Evolutionary conservation across 2,797 vertebrate genomes (phyloP).

Genomic region (Lates japonicus): DNA sequence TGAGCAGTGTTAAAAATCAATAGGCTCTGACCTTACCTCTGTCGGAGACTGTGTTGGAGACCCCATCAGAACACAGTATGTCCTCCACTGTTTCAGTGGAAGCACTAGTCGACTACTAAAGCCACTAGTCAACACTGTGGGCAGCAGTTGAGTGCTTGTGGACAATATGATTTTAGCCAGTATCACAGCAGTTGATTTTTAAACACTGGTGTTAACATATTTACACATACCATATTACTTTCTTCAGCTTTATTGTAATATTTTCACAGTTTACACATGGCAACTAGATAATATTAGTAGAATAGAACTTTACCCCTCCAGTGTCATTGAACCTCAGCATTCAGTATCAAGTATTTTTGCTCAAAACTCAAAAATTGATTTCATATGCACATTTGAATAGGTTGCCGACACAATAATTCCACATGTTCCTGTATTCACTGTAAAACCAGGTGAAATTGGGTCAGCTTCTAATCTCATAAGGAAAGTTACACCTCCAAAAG

Average conservation of each 20-base stretch:
- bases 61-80: slow-evolving; percentile 71
- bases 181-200: slow-evolving; percentile 16
- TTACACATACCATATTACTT: neutral
- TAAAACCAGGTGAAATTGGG: slow-evolving; percentile 56
- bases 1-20: slow-evolving; percentile 82
- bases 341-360: slow-evolving; percentile 29
- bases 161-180: slow-evolving; percentile 1
- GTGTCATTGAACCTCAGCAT: neutral
- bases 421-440: neutral
- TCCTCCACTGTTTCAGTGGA: slow-evolving; percentile 56
- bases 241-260: neutral
- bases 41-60: slow-evolving; percentile 76
- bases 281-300: neutral
- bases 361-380: slow-evolving; percentile 9
- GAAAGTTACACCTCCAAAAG: slow-evolving; percentile 57
- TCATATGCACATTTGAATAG: slow-evolving; percentile 8
- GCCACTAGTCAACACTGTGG: slow-evolving; percentile 35
- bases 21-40: slow-evolving; percentile 83
- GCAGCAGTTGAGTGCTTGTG: slow-evolving; percentile 25
- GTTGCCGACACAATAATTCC: neutral
- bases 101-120: slow-evolving; percentile 53
- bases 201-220: neutral
- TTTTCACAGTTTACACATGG: neutral
- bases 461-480: slow-evolving; percentile 49
- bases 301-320: neutral